Evolutionary conservation across 2,113 vertebrate genomes (phyloP).

Genomic region (Dromaius novaehollandiae): DNA sequence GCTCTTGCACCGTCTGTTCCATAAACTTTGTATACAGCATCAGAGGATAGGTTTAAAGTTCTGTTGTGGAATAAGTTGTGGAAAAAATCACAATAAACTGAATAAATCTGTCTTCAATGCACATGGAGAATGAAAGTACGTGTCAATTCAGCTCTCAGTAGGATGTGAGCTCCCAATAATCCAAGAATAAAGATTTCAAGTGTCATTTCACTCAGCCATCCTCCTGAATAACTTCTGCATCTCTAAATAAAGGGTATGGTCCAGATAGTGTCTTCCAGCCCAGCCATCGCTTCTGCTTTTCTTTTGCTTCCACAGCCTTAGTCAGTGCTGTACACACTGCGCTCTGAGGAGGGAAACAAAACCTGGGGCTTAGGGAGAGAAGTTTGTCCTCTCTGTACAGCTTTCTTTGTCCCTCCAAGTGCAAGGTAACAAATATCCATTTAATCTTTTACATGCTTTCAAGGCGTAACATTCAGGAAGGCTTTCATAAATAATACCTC

Average conservation of each 20-base stretch:
- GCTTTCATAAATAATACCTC: conserved; percentile 17
- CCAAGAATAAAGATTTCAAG: not conserved
- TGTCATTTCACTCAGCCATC: not conserved
- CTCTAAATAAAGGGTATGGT: not conserved
- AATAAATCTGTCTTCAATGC: not conserved
- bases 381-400: fast-evolving
- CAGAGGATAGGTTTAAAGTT: not conserved
- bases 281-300: not conserved
- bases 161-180: not conserved
- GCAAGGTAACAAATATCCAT: not conserved
- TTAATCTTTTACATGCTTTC: conserved; percentile 17
- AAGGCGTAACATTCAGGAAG: conserved; percentile 25
- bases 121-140: not conserved
- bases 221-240: not conserved
- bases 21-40: not conserved
- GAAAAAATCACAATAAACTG: not conserved
- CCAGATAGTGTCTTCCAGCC: not conserved
- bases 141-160: not conserved
- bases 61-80: fast-evolving
- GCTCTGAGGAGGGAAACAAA: not conserved
- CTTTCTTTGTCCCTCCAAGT: not conserved
- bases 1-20: not conserved
- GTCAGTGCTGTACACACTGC: no score
- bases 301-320: not conserved
- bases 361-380: not conserved